Base-by-base conservation (phyloP, 2,888 invertebrate genomes). In the Penaeus monodon region DNA sequence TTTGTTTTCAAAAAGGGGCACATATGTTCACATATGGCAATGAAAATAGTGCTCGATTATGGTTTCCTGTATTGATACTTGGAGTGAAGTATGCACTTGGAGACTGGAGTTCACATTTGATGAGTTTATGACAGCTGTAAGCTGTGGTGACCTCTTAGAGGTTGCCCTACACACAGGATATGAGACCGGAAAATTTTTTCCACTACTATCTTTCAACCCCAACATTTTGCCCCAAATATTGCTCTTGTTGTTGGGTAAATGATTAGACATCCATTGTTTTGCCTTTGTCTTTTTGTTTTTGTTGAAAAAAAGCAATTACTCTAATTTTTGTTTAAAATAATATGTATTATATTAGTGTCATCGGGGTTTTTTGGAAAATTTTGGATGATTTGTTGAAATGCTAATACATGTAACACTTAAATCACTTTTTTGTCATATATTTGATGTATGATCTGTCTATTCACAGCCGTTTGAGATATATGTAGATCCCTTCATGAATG, bases 1-100 rank as follows among this genome's bases (percentile, higher is more conserved):
- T 57, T 57, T 14, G 2, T 17, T 57, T 57, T 57, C 92, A 96
- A 95, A 94, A 95, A 93, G 96, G 96, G 63, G 97, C 97, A 0
- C 99, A 99, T 92, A 95, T 98, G 95, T 99, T 96, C 92, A 97
- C 98, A 0, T 97, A 96, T 91, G 96, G 97, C 2, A 96, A 97
- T 92, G 96, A 96, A 92, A 97, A 97, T 92, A 97, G 97, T 0
- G 96, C 98, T 0, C 94, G 98, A 8, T 94, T 99, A 66, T 99
- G 99, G 99, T 99, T 99, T 92, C 99, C 0, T 99, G 99, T 92
- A 96, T 99, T 0, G 99, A 99, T 93, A 96, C 97, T 90, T 99
- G 96, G 92, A 97, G 97, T 0, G 99, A 99, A 93, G 97, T 98
- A 0, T 99, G 99, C 92, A 98, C 99, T 99, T 99, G 99, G 97